phyloP scores from a whole-genome alignment of 2,113 vertebrate genomes.

The Columba janthina region DNA sequence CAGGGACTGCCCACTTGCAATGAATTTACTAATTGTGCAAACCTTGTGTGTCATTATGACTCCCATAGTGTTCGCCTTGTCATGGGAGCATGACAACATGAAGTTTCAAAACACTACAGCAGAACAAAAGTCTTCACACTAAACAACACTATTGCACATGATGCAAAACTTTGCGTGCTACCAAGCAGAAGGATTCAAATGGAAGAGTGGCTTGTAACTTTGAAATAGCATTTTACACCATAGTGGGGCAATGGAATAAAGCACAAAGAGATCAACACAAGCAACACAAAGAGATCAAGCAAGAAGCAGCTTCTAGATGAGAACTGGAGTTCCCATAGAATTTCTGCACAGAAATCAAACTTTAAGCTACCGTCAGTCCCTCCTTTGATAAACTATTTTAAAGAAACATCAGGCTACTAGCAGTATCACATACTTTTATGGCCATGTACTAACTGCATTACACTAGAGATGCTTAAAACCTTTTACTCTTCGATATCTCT shows the following conservation, averaged over 20 bases:
- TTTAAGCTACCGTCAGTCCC: not conserved
- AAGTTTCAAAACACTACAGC: not conserved
- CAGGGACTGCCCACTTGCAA: not conserved
- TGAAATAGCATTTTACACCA: not conserved
- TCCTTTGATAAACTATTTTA: not conserved
- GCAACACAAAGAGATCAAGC: not conserved
- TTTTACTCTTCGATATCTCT: not conserved
- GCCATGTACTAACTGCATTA: not conserved
- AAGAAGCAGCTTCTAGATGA: not conserved
- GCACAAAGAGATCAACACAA: too few relatives aligned
- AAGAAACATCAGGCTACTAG: not conserved
- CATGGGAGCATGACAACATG: constrained; percentile 1
- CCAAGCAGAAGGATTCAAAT: not conserved
- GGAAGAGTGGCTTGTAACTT: not conserved
- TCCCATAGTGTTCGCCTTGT: constrained; percentile 25
- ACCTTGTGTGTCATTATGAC: constrained; percentile 1
- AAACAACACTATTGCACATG: not conserved
- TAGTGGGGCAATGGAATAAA: not conserved
- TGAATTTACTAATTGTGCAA: constrained; percentile 13
- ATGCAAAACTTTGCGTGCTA: not conserved
- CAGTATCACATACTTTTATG: not conserved
- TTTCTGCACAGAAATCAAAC: not conserved
- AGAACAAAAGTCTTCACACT: not conserved
- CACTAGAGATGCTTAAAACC: not conserved
- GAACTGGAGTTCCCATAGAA: not conserved